A percentile compares a stretch with the other conserved stretches of the same genome.
phyloP scores from a whole-genome alignment of 2,888 invertebrate genomes.

The Yponomeuta sedellus region DNA sequence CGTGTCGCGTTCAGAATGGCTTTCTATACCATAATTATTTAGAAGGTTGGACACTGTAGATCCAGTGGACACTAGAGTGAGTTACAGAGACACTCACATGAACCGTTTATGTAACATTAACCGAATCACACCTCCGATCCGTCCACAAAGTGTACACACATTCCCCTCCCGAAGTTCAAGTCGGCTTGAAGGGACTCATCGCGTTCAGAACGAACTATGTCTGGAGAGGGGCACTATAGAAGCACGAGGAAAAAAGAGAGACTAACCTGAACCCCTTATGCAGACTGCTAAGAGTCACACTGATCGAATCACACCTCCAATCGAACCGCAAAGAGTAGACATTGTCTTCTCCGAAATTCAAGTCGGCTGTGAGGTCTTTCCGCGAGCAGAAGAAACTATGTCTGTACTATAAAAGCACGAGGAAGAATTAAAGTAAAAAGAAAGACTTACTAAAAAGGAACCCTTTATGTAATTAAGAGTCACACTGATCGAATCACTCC shows the following conservation, averaged over 20 bases:
- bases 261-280: slow-evolving; percentile 55
- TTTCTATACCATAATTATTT: too few relatives aligned
- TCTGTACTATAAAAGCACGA: slow-evolving; percentile 52
- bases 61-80: slow-evolving; percentile 11
- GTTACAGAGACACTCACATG: slow-evolving; percentile 36
- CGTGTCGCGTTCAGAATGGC: slow-evolving; percentile 23
- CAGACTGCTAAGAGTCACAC: slow-evolving; percentile 52
- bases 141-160: slow-evolving; percentile 56
- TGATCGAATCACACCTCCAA: slow-evolving; percentile 40
- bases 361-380: slow-evolving; percentile 45
- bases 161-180: slow-evolving; percentile 37
- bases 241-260: slow-evolving; percentile 15
- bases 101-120: too few relatives aligned
- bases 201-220: slow-evolving; percentile 20
- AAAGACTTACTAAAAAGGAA: too few relatives aligned
- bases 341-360: slow-evolving; percentile 38
- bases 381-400: slow-evolving; percentile 28
- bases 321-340: slow-evolving; percentile 60
- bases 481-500: slow-evolving; percentile 36
- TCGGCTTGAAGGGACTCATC: slow-evolving; percentile 44
- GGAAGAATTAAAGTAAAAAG: too few relatives aligned
- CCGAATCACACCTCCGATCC: slow-evolving; percentile 42
- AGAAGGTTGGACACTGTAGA: too few relatives aligned
- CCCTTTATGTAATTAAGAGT: too few relatives aligned
- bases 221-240: not conserved